Percentiles rank a stretch among this genome's conserved stretches.
Conservation (phyloP, 2,113 vertebrate species). For the Oreotragus oreotragus region DNA sequence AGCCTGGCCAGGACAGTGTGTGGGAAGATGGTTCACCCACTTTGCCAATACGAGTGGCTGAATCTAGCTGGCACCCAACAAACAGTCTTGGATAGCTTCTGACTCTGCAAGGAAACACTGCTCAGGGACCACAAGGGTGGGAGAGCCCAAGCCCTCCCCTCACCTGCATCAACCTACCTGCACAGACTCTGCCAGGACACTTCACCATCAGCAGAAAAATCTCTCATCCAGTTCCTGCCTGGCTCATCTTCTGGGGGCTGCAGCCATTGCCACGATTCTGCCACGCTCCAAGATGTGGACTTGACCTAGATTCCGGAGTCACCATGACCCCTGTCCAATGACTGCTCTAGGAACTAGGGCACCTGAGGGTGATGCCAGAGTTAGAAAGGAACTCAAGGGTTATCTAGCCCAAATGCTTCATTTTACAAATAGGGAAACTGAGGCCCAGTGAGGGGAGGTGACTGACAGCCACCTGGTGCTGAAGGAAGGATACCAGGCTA, state of each 20-base stretch:
- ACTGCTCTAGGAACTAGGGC: neutral
- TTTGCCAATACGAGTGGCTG: neutral
- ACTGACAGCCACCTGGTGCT: neutral
- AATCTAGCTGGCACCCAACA: neutral
- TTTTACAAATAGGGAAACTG: neutral
- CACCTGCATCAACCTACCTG: conserved; percentile 26
- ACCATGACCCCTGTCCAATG: neutral
- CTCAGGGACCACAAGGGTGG: neutral
- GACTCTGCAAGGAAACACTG: conserved; percentile 22
- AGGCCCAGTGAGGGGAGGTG: neutral
- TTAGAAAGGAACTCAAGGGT: conserved; percentile 27
- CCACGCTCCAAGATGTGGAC: neutral
- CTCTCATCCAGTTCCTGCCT: neutral
- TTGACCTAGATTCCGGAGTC: neutral
- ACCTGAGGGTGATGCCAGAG: neutral
- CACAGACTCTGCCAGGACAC: neutral
- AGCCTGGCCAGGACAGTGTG: neutral
- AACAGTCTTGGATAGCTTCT: neutral
- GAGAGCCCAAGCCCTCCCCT: neutral
- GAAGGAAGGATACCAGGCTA: neutral
- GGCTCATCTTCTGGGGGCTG: neutral
- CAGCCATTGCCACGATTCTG: neutral
- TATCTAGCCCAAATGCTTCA: neutral
- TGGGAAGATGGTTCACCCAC: neutral
- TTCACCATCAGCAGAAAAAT: neutral